phyloP scores from a whole-genome alignment of 2,888 invertebrate species.

The Leptinotarsa juncta region DNA sequence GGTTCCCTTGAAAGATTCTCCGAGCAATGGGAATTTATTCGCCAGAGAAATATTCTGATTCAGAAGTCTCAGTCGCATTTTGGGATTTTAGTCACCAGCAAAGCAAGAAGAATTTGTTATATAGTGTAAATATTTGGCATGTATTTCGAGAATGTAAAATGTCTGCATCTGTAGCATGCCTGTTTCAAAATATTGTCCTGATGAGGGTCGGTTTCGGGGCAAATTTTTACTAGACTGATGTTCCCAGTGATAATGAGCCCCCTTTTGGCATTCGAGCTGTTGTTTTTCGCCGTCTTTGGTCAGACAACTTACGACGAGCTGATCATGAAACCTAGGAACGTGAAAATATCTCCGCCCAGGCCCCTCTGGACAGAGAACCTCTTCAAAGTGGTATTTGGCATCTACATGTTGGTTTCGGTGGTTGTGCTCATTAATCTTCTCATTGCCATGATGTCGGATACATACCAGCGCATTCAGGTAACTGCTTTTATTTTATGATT shows the following conservation, averaged over 20 bases:
- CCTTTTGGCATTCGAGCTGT: conserved; percentile 93
- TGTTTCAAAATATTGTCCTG: conserved; percentile 13
- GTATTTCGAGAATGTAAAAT: conserved; percentile 40
- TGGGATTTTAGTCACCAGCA: no score
- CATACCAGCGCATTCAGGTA: conserved; percentile 99
- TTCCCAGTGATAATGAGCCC: conserved; percentile 85
- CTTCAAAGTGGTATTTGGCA: conserved; percentile 93
- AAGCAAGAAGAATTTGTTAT: background rate
- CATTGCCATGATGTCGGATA: conserved; percentile 99
- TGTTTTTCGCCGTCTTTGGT: conserved; percentile 98
- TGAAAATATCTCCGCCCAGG: conserved; percentile 76
- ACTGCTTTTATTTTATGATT: conserved; percentile 70
- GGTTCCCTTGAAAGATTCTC: no score
- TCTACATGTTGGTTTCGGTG: conserved; percentile 97
- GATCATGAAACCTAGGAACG: conserved; percentile 76
- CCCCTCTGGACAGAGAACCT: conserved; percentile 87
- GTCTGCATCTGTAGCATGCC: conserved; percentile 45
- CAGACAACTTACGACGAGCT: conserved; percentile 89
- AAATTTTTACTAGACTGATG: conserved; percentile 48
- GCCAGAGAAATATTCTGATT: no score
- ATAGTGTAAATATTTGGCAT: conserved; percentile 35
- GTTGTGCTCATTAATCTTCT: conserved; percentile 98
- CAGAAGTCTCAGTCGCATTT: no score
- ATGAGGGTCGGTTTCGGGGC: conserved; percentile 18
- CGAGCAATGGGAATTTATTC: no score